Evolutionary conservation across 2,113 vertebrate species (phyloP), one percentile per base, ranked within the genome.

Genomic region (Falco punctatus): DNA sequence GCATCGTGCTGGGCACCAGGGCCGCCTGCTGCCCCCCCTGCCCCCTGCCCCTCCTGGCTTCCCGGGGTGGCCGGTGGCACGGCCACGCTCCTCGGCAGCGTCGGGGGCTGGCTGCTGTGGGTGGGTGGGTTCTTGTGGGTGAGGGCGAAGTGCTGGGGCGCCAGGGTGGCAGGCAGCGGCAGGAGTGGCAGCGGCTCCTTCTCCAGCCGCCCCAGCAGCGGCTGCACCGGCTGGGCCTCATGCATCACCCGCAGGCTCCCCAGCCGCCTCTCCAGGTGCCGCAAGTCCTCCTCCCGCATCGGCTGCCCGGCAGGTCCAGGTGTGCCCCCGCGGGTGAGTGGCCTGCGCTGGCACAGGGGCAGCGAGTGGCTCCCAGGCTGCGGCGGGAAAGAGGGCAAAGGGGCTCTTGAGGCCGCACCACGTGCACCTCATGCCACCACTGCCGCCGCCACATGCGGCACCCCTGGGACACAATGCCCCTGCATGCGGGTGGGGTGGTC

Each of bases 201-300:
- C 95, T 99, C 98, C 62, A 98, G 97, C 86, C 98, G 97, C 91
- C 98, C 98, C 74, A 98, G 97, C 91, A 98, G 98, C 32, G 97
- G 98, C 97, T 99, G 99, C 30, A 99, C 98, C 61, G 98, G 98
- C 72, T 98, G 98, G 7, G 98, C 98, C 93, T 99, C 98, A 95
- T 99, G 99, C 98, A 99, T 98, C 82, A 99, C 99, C 91, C 99
- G 99, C 72, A 99, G 98, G 96, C 99, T 99, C 96, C 99, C 99
- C 70, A 99, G 99, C 96, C 99, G 99, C 98, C 98, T 98, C 97
- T 99, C 99, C 87, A 99, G 98, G 82, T 98, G 98, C 90, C 98
- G 97, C 70, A 99, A 95, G 90, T 99, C 99, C 12, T 98, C 98
- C 95, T 99, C 99, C 9, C 98, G 98, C 99, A 99, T 99, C 81